phyloP scores from a whole-genome alignment of 2,888 invertebrate species.

The Ferdinandea cuprea region DNA sequence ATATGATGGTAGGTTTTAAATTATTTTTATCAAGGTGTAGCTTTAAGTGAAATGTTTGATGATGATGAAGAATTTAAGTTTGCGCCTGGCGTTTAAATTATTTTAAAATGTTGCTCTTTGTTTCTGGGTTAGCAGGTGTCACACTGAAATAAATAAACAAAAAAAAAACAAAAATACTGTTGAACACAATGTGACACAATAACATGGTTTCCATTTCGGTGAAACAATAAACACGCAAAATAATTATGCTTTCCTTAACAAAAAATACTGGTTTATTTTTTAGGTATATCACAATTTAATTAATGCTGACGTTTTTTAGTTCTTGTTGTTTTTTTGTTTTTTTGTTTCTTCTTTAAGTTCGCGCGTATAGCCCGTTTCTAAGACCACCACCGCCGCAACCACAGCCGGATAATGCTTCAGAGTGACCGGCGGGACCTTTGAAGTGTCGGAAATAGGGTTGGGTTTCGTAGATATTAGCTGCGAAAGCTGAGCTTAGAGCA shows the following conservation, averaged over 20 bases:
- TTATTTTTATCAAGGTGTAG: conserved; percentile 56
- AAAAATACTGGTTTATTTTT: conserved; percentile 53
- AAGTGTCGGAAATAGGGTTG: conserved; percentile 1
- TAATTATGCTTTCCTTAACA: conserved; percentile 39
- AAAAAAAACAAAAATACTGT: no score
- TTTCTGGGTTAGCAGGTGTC: conserved; percentile 53
- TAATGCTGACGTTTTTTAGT: no score
- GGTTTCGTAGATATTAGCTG: conserved; percentile 13
- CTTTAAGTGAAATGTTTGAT: conserved; percentile 48
- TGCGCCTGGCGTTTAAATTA: conserved; percentile 41
- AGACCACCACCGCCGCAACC: conserved; percentile 43
- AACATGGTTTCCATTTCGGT: conserved; percentile 27
- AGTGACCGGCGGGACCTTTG: conserved; percentile 1
- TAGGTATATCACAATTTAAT: conserved; percentile 41
- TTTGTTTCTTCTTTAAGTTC: conserved; percentile 3
- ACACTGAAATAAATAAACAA: conserved; percentile 4
- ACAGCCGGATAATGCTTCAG: neutral
- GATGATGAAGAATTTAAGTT: conserved; percentile 26
- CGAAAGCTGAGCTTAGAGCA: conserved; percentile 29
- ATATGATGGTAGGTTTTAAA: conserved; percentile 46
- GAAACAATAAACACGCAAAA: conserved; percentile 26
- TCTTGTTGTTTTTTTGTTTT: conserved; percentile 23
- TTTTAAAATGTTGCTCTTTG: conserved; percentile 4
- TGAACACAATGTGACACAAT: conserved; percentile 43
- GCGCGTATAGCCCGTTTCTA: neutral